phyloP scores from a whole-genome alignment of 2,113 vertebrate species.

The Rutilus rutilus region DNA sequence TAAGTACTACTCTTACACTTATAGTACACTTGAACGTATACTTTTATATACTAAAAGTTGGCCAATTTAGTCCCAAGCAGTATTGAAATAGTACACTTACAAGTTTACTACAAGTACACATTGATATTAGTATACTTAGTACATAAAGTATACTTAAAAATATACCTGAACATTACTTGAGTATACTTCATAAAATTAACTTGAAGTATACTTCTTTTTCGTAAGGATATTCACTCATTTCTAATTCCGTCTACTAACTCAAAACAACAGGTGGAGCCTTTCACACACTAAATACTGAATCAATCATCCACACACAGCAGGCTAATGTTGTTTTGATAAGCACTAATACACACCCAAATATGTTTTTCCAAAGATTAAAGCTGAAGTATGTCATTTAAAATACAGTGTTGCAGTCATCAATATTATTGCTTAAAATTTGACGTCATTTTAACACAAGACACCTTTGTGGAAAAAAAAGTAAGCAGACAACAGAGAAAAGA shows the following conservation, averaged over 20 bases:
- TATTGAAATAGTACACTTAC: too few relatives aligned
- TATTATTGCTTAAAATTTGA: background rate
- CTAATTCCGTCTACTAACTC: background rate
- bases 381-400: background rate
- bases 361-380: background rate
- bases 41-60: too few relatives aligned
- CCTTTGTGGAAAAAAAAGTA: slow-evolving; percentile 58
- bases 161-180: too few relatives aligned
- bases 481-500: slow-evolving; percentile 84
- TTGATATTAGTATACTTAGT: too few relatives aligned
- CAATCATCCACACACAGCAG: background rate
- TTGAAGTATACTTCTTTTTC: too few relatives aligned
- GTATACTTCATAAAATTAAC: too few relatives aligned
- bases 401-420: background rate
- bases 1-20: too few relatives aligned
- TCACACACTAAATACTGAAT: background rate
- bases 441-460: background rate
- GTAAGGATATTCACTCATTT: background rate
- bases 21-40: too few relatives aligned
- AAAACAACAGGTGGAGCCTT: background rate
- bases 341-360: background rate
- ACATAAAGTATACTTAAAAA: too few relatives aligned
- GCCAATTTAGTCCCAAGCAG: too few relatives aligned
- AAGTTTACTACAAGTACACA: too few relatives aligned
- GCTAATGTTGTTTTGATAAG: background rate